Evolutionary conservation across 2,888 invertebrate species (phyloP), one percentile per base, ranked within the genome.

Genomic region (Agonopterix heracliana): DNA sequence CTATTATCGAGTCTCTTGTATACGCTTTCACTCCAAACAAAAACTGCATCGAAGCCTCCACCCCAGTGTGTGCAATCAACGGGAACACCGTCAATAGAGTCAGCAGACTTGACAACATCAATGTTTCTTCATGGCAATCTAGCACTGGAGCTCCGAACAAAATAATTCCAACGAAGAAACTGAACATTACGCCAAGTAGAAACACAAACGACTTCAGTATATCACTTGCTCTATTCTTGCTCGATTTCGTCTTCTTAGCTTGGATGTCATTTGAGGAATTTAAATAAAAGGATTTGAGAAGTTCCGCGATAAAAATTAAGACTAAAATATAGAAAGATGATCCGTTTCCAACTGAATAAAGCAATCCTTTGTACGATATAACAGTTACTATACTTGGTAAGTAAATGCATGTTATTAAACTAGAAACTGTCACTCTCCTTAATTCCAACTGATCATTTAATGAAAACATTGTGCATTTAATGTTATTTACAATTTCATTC

Each of bases 71-170:
- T 9, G 93, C 81, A 61, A 91, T 89, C 45, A 91, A 71, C 0
- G 94, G 93, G 49, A 93, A 87, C 34, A 92, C 84, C 2, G 93
- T 92, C 45, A 94, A 72, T 17, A 90, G 73, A 0, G 92, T 90
- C 49, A 94, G 67, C 34, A 93, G 76, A 1, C 90, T 57, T 3
- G 93, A 90, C 52, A 94, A 84, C 89, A 92, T 92, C 17, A 92
- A 79, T 0, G 94, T 94, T 73, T 93, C 92, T 64, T 93, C 92
- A 40, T 91, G 90, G 51, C 90, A 86, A 8, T 89, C 90, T 42
- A 91, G 70, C 4, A 92, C 71, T 3, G 93, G 92, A 0, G 93
- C 94, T 38, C 94, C 94, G 59, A 93, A 93, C 45, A 94, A 61
- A 45, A 94, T 90, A 12, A 92, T 90, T 4, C 90, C 78, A 3